phyloP scores from a whole-genome alignment of 2,113 vertebrate species.

The Macrotis lagotis region DNA sequence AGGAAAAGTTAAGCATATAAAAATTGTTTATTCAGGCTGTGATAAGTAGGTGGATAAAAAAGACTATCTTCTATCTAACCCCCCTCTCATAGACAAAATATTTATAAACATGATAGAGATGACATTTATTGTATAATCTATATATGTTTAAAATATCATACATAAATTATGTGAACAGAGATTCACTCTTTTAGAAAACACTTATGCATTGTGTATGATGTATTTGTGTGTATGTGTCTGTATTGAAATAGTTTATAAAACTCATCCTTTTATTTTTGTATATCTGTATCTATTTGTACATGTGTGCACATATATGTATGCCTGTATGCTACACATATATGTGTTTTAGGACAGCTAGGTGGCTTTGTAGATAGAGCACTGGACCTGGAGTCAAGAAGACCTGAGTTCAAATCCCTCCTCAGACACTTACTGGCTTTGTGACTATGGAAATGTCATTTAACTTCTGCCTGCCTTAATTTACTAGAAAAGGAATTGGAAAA shows the following conservation, averaged over 20 bases:
- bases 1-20: not conserved
- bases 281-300: too few species aligned
- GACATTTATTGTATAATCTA: not conserved
- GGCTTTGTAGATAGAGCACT: not conserved
- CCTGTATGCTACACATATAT: not conserved
- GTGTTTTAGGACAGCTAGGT: not conserved
- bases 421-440: not conserved
- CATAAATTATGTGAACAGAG: too few species aligned
- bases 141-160: not conserved
- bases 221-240: not conserved
- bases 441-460: too few species aligned
- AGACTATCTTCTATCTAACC: not conserved
- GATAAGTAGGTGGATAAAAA: too few species aligned
- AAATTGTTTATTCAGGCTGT: not conserved
- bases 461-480: too few species aligned
- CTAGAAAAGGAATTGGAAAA: not conserved
- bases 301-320: not conserved
- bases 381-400: not conserved
- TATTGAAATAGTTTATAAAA: not conserved
- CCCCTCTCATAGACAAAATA: not conserved
- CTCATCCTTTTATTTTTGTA: too few species aligned
- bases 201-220: not conserved
- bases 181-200: too few species aligned
- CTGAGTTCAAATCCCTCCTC: not conserved
- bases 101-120: not conserved